Evolutionary conservation across 2,888 invertebrate genomes (phyloP).

Genomic region (Parochlus steinenii): DNA sequence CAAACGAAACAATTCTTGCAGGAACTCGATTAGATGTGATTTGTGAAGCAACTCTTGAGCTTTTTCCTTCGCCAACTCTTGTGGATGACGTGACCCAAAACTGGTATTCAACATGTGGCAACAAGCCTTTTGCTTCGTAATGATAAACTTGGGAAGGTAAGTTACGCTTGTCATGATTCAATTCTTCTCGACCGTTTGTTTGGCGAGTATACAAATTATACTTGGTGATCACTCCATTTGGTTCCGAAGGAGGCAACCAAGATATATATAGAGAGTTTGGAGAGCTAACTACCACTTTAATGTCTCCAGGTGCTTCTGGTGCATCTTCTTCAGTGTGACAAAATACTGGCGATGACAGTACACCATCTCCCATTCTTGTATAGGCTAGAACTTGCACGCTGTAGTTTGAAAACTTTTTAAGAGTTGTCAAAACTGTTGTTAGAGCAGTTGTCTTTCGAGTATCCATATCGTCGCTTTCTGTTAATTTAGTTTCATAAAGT

Average conservation of each 20-base stretch:
- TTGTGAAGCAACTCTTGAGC: constrained; percentile 48
- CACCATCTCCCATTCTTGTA: constrained; percentile 63
- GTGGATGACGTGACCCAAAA: constrained; percentile 68
- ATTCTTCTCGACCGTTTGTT: constrained; percentile 48
- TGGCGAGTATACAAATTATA: constrained; percentile 54
- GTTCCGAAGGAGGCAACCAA: constrained; percentile 57
- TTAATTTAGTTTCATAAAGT: constrained; percentile 3
- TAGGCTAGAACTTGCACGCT: constrained; percentile 63
- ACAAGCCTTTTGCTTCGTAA: constrained; percentile 49
- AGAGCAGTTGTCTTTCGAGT: constrained; percentile 49
- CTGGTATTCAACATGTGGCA: constrained; percentile 54
- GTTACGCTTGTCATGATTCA: constrained; percentile 49
- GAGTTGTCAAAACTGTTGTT: constrained; percentile 48
- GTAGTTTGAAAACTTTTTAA: constrained; percentile 65
- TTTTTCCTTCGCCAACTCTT: constrained; percentile 59
- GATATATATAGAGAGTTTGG: constrained; percentile 57
- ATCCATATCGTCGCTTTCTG: constrained; percentile 37
- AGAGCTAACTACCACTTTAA: constrained; percentile 62
- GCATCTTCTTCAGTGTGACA: constrained; percentile 68
- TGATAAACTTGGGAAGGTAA: constrained; percentile 44
- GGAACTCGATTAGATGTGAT: constrained; percentile 47
- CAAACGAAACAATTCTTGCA: constrained; percentile 54
- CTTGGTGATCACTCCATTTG: constrained; percentile 61
- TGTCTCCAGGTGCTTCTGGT: constrained; percentile 60
- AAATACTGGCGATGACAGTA: constrained; percentile 45